Percentiles rank a stretch among this genome's conserved stretches.
Conservation (phyloP, 2,797 vertebrate species). For the Peromyscus melanophrys region DNA sequence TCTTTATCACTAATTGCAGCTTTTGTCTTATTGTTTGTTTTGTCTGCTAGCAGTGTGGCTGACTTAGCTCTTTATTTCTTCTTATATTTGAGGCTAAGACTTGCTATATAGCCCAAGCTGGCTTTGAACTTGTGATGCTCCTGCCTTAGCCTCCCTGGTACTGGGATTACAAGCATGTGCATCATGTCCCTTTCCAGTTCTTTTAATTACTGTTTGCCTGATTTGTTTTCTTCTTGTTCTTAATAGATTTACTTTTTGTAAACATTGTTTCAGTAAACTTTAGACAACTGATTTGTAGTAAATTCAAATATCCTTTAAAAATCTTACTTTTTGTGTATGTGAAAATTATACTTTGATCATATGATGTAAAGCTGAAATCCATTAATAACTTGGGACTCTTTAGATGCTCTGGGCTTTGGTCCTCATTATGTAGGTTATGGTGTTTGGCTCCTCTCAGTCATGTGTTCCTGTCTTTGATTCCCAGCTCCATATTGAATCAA, state of each 20-base stretch:
- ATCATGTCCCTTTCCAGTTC: not conserved
- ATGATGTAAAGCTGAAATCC: not conserved
- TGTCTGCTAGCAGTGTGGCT: not conserved
- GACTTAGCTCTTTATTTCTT: not conserved
- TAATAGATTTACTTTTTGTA: slow-evolving; percentile 37
- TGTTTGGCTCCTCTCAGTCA: not conserved
- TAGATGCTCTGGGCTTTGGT: not conserved
- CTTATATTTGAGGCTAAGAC: not conserved
- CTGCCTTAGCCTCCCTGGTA: not conserved
- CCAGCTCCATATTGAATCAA: not conserved
- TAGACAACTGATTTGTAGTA: slow-evolving; percentile 34
- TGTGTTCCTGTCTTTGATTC: slow-evolving; percentile 28
- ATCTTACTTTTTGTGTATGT: slow-evolving; percentile 20
- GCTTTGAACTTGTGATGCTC: not conserved
- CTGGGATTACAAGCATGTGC: not conserved
- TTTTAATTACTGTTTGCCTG: slow-evolving; percentile 37
- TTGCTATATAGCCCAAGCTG: not conserved
- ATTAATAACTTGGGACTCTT: slow-evolving; percentile 25
- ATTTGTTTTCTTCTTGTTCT: not conserved
- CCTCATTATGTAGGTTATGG: not conserved
- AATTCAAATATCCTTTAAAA: slow-evolving; percentile 45
- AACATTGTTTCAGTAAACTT: slow-evolving; percentile 43
- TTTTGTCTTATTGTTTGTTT: not conserved
- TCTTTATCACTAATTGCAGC: not conserved
- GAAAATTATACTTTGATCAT: slow-evolving; percentile 12